These are phyloP conservation scores for Orchesellides sinensis DNA, from an alignment of 2,888 invertebrate genomes.

Conservation along the genomic window DNA sequence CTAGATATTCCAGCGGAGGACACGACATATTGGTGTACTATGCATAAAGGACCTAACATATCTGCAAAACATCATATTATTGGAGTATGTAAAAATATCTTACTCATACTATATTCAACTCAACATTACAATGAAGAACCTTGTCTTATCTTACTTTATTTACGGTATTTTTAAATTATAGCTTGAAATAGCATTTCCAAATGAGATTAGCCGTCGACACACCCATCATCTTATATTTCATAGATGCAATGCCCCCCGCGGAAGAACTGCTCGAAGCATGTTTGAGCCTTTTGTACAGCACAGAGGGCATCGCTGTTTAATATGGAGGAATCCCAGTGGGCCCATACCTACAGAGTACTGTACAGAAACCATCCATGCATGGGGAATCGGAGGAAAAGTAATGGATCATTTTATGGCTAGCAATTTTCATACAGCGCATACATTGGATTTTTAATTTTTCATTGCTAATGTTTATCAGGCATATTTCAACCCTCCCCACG, in stretches of 20 bases:
- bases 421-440: too few relatives aligned
- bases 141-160: neutral
- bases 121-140: neutral
- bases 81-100: slow-evolving; percentile 31
- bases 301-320: slow-evolving; percentile 15
- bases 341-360: slow-evolving; percentile 52
- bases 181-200: neutral
- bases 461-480: neutral
- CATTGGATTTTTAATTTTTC: neutral
- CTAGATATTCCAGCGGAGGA: slow-evolving; percentile 7
- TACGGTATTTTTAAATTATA: neutral
- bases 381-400: slow-evolving; percentile 30
- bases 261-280: neutral
- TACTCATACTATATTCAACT: neutral
- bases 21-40: slow-evolving; percentile 45
- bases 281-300: slow-evolving; percentile 17
- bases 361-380: neutral
- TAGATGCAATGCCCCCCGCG: slow-evolving; percentile 27
- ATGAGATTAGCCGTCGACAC: neutral
- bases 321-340: neutral
- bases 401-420: neutral
- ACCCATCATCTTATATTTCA: slow-evolving; percentile 23
- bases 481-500: slow-evolving; percentile 45
- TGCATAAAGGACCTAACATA: slow-evolving; percentile 28
- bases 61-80: slow-evolving; percentile 24